Percentiles rank a stretch among this genome's conserved stretches.
phyloP scores from a whole-genome alignment of 2,888 invertebrate species.

The Octodonta nipae region DNA sequence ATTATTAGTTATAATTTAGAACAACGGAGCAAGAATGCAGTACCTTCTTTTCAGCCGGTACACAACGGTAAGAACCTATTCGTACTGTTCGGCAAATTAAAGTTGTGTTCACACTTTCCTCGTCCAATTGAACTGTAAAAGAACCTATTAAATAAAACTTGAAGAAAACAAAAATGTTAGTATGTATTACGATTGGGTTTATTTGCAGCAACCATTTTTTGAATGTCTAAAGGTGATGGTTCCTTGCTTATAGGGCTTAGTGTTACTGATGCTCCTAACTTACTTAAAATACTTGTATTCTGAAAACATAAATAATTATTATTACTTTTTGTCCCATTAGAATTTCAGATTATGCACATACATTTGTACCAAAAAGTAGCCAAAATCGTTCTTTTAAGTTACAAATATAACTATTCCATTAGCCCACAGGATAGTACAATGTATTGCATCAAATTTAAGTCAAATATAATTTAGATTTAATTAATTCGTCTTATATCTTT shows the following conservation, averaged over 20 bases:
- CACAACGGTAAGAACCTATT: slow-evolving; percentile 72
- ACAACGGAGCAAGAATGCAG: slow-evolving; percentile 3
- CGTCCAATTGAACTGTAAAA: no score
- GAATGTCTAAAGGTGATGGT: slow-evolving; percentile 28
- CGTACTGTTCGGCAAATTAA: slow-evolving; percentile 59
- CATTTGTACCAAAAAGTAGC: no score
- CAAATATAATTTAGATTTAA: no score
- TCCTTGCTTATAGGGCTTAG: slow-evolving; percentile 28
- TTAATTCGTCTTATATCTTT: no score
- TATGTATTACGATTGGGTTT: slow-evolving; percentile 8
- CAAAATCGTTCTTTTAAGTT: no score
- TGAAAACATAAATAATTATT: slow-evolving; percentile 3
- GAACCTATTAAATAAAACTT: no score
- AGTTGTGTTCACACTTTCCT: slow-evolving; percentile 8
- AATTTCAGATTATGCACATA: no score
- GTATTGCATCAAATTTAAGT: no score
- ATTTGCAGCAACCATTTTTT: slow-evolving; percentile 14
- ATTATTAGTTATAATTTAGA: slow-evolving; percentile 6
- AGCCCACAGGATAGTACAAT: no score
- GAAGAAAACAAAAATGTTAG: no score
- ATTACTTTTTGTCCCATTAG: not conserved
- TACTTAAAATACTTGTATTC: slow-evolving; percentile 22
- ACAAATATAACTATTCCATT: no score
- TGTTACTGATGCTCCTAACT: slow-evolving; percentile 24
- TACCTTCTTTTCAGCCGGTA: slow-evolving; percentile 52